Evolutionary conservation across 2,888 invertebrate species (phyloP).

Genomic region (Andrena praecox): DNA sequence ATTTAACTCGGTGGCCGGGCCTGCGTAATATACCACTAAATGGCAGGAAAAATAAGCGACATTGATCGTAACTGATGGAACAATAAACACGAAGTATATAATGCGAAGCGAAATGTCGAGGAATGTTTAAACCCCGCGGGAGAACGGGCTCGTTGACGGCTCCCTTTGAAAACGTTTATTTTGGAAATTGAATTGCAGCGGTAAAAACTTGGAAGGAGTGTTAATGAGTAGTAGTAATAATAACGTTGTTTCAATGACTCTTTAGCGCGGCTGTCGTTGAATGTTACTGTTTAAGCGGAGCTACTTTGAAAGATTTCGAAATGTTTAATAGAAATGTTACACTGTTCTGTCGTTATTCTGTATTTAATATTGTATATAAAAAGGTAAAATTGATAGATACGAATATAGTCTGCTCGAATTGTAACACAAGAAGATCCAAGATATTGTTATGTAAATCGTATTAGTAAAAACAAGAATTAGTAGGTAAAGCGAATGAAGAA

Average conservation of each 20-base stretch:
- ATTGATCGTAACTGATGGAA: slow-evolving; percentile 39
- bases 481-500: no score
- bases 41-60: slow-evolving; percentile 19
- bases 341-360: no score
- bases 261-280: background rate
- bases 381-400: no score
- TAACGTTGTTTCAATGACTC: background rate
- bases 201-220: slow-evolving; percentile 16
- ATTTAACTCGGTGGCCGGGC: slow-evolving; percentile 8
- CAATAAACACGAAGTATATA: slow-evolving; percentile 24
- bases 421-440: no score
- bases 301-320: no score
- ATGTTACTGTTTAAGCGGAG: no score
- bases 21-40: slow-evolving; percentile 6
- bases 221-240: slow-evolving; percentile 9
- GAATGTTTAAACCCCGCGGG: slow-evolving; percentile 13
- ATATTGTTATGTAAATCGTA: no score
- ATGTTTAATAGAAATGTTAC: no score
- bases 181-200: slow-evolving; percentile 36
- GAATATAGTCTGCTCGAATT: no score
- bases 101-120: slow-evolving; percentile 30
- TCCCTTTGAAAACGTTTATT: slow-evolving; percentile 33
- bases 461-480: no score
- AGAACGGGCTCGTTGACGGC: slow-evolving; percentile 17
- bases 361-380: no score